Percentiles rank a stretch among this genome's conserved stretches.
Evolutionary conservation across 2,113 vertebrate species (phyloP).

Genomic region (Cnemophilus loriae): DNA sequence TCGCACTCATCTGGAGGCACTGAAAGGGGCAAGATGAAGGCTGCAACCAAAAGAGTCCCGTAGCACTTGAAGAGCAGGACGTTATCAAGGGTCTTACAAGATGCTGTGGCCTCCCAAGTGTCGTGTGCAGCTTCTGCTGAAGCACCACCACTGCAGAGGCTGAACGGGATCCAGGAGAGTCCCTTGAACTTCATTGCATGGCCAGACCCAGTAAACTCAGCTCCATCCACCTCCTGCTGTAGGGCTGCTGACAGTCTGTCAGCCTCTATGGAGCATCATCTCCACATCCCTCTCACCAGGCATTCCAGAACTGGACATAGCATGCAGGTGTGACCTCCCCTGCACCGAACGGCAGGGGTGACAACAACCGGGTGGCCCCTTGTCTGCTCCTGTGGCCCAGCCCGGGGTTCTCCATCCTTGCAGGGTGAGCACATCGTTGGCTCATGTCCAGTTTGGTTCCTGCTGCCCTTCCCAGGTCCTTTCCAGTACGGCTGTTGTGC

Average conservation of each 20-base stretch:
- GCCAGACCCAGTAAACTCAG: background rate
- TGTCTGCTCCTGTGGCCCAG: background rate
- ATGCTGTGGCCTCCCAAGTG: background rate
- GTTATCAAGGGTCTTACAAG: background rate
- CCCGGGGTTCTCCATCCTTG: rapidly evolving
- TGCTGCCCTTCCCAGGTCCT: background rate
- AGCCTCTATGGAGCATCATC: background rate
- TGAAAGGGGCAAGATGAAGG: background rate
- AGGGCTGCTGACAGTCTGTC: rapidly evolving
- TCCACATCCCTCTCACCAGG: background rate
- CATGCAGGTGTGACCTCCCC: background rate
- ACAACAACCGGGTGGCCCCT: background rate
- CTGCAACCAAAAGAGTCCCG: background rate
- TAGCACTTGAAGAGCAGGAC: background rate
- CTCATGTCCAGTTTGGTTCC: background rate
- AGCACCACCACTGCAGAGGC: too few relatives aligned
- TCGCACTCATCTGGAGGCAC: background rate
- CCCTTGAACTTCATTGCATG: background rate
- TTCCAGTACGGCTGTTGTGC: background rate
- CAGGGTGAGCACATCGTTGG: background rate
- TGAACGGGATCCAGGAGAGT: background rate
- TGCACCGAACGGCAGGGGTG: background rate
- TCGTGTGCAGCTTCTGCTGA: background rate
- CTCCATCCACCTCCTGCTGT: background rate
- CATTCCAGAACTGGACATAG: background rate